These are phyloP conservation scores for Mastacembelus armatus DNA, from an alignment of 2,797 vertebrate genomes.

Conservation along the genomic window DNA sequence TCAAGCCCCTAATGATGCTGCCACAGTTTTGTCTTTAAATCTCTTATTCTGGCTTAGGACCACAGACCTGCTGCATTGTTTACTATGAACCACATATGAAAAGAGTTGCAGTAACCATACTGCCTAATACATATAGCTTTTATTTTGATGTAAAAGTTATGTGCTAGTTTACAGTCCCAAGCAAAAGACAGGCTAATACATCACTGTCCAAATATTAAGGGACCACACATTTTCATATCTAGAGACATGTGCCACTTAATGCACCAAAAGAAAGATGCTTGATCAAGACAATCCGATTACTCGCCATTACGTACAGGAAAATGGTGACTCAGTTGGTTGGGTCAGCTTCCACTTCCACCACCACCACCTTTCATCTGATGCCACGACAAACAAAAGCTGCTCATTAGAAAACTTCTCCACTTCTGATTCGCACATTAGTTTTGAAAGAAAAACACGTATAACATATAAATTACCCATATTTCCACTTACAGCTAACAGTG, in stretches of 20 bases:
- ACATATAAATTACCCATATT: rapidly evolving
- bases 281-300: slow-evolving; percentile 75
- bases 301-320: slow-evolving; percentile 81
- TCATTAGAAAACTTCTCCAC: background rate
- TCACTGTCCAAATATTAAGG: background rate
- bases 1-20: no score
- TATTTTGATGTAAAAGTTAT: no score
- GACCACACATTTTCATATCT: background rate
- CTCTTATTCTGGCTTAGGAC: no score
- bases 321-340: slow-evolving; percentile 79
- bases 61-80: slow-evolving; percentile 10
- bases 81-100: background rate
- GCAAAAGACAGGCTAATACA: background rate
- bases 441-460: rapidly evolving
- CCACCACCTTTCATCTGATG: slow-evolving; percentile 72
- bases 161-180: background rate
- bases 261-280: slow-evolving; percentile 40
- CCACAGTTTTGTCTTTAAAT: no score
- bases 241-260: slow-evolving; percentile 9
- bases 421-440: background rate
- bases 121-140: no score
- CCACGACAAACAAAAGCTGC: slow-evolving; percentile 42
- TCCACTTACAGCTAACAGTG: background rate
- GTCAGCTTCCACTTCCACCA: slow-evolving; percentile 77
- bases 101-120: background rate